These are phyloP conservation scores for Candoia aspera DNA, from an alignment of 2,113 vertebrate species.

Conservation along the genomic window DNA sequence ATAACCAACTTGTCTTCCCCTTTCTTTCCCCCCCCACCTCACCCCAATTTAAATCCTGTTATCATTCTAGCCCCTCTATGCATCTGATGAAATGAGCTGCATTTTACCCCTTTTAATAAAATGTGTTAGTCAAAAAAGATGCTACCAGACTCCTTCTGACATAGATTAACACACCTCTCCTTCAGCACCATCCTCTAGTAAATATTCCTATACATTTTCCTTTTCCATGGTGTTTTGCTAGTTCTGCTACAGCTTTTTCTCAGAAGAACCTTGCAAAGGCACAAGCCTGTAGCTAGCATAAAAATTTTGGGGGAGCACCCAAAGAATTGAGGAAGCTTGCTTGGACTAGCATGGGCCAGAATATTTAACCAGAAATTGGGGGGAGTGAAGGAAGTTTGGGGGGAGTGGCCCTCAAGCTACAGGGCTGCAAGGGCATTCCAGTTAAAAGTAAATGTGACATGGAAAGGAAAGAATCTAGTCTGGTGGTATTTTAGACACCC, in stretches of 20 bases:
- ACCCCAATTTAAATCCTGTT: not conserved
- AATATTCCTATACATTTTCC: not conserved
- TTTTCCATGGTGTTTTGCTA: not conserved
- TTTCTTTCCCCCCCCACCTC: not conserved
- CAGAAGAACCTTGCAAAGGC: not conserved
- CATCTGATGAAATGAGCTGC: not conserved
- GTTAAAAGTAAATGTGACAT: not conserved
- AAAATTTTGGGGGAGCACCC: not conserved
- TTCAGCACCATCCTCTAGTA: not conserved
- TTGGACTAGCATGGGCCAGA: not conserved
- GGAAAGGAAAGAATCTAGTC: not conserved
- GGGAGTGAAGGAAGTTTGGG: not conserved
- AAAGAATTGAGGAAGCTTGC: not conserved
- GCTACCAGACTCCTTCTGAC: not conserved
- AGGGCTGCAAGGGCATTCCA: not conserved
- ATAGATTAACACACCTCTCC: not conserved
- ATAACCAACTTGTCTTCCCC: not conserved
- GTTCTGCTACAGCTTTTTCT: not conserved
- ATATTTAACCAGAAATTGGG: not conserved
- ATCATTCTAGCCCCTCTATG: not conserved
- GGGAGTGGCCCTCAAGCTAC: not conserved
- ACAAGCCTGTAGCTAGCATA: not conserved
- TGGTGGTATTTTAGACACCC: not conserved
- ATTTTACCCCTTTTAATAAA: not conserved
- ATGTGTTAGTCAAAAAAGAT: not conserved